Evolutionary conservation across 2,797 vertebrate genomes (phyloP).

Genomic region (Hydrocynus forskahlii): DNA sequence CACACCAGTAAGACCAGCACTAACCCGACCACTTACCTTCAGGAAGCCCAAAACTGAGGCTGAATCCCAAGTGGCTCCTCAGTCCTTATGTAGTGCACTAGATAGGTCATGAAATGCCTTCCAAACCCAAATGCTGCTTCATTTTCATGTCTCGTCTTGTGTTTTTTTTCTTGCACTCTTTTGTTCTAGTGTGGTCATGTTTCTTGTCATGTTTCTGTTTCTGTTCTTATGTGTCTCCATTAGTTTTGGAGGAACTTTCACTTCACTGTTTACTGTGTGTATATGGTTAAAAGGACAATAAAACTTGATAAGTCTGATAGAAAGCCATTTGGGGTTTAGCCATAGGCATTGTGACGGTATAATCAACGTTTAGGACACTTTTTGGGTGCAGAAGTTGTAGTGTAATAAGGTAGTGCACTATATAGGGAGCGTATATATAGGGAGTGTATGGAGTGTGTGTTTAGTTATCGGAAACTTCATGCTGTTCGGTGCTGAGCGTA

Average conservation of each 20-base stretch:
- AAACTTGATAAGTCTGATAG: not conserved
- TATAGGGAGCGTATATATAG: too few species aligned
- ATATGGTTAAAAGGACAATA: too few species aligned
- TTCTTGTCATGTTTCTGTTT: too few species aligned
- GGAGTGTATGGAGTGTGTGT: too few species aligned
- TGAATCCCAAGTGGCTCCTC: not conserved
- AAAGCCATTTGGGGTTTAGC: not conserved
- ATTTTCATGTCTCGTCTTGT: too few species aligned
- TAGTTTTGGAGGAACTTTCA: too few species aligned
- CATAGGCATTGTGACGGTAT: not conserved
- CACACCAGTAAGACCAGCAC: not conserved
- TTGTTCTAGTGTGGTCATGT: fast-evolving
- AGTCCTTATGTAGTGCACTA: not conserved
- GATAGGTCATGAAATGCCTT: not conserved
- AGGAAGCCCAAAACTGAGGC: not conserved
- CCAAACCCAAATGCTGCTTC: too few species aligned
- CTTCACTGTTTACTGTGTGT: too few species aligned
- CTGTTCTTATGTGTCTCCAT: too few species aligned
- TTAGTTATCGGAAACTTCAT: too few species aligned
- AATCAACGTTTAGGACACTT: not conserved
- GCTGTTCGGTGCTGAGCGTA: too few species aligned
- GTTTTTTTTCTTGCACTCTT: too few species aligned
- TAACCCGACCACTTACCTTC: not conserved
- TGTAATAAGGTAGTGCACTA: not conserved
- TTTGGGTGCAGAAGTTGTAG: not conserved